These are phyloP conservation scores for Nomada hirtipes DNA, from an alignment of 2,888 invertebrate genomes.

Conservation along the genomic window DNA sequence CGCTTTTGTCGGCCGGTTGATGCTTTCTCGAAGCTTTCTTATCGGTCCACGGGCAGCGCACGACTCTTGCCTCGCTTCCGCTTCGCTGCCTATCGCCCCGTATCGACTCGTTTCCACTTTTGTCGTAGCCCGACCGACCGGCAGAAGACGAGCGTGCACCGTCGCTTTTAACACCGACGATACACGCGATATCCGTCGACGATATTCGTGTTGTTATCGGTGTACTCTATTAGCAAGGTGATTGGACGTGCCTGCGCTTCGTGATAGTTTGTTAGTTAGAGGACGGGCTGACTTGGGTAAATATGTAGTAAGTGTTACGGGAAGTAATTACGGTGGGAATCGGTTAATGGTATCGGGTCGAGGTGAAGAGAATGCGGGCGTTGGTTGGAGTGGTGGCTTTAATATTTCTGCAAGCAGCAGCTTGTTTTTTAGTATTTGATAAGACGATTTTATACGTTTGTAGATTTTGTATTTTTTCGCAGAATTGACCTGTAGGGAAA, in stretches of 20 bases:
- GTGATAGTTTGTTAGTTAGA: neutral
- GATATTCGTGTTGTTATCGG: slow-evolving; percentile 54
- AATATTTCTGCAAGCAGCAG: too few relatives aligned
- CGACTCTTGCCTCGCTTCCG: slow-evolving; percentile 53
- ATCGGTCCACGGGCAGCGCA: slow-evolving; percentile 55
- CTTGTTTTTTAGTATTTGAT: too few relatives aligned
- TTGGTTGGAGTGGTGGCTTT: too few relatives aligned
- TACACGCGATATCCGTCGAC: slow-evolving; percentile 59
- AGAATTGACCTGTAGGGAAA: too few relatives aligned
- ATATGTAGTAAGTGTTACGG: neutral
- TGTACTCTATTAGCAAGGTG: slow-evolving; percentile 49
- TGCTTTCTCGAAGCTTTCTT: slow-evolving; percentile 69
- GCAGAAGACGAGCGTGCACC: slow-evolving; percentile 32
- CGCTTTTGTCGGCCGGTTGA: slow-evolving; percentile 69
- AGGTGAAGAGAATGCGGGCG: neutral
- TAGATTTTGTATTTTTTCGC: too few relatives aligned
- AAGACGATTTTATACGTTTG: too few relatives aligned
- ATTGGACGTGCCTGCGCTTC: slow-evolving; percentile 9
- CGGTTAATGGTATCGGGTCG: neutral
- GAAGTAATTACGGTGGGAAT: neutral
- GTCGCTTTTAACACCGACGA: slow-evolving; percentile 55
- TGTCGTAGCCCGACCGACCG: slow-evolving; percentile 55
- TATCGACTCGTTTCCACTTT: slow-evolving; percentile 68
- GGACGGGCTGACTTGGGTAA: too few relatives aligned
- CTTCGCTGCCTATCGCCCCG: slow-evolving; percentile 53